A percentile compares a stretch with the other conserved stretches of the same genome.
Conservation (phyloP, 1,140 invertebrate species). For the Tetragonula clypearis region DNA sequence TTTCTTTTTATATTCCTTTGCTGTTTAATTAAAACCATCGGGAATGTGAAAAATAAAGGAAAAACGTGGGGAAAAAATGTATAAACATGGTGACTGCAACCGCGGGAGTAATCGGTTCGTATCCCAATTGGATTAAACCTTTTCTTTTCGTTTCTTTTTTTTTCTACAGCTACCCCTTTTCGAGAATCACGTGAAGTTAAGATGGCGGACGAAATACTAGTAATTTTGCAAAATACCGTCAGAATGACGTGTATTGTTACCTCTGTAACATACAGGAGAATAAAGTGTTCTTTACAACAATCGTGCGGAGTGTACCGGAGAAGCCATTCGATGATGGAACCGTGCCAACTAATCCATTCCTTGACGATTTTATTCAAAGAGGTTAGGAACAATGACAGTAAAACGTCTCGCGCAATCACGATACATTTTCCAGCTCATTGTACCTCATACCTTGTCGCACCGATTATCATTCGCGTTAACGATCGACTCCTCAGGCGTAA, state of each 20-base stretch:
- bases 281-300: conserved; percentile 8
- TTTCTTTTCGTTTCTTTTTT: too few species aligned
- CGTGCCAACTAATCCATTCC: conserved; percentile 56
- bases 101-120: neutral
- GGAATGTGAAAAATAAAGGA: neutral
- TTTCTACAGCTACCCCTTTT: neutral
- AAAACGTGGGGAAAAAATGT: neutral
- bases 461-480: too few species aligned
- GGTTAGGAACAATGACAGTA: conserved; percentile 40
- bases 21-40: neutral
- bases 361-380: conserved; percentile 45
- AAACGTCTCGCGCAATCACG: conserved; percentile 38
- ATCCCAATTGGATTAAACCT: neutral
- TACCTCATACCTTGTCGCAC: neutral
- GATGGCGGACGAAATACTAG: too few species aligned
- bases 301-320: neutral
- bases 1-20: too few species aligned
- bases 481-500: neutral
- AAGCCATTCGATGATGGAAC: conserved; percentile 43
- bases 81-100: too few species aligned
- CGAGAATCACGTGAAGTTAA: neutral
- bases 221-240: neutral
- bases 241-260: neutral
- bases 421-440: conserved; percentile 3
- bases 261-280: neutral